Evolutionary conservation across 1,140 invertebrate genomes (phyloP).

Genomic region (Eriosoma lanigerum): DNA sequence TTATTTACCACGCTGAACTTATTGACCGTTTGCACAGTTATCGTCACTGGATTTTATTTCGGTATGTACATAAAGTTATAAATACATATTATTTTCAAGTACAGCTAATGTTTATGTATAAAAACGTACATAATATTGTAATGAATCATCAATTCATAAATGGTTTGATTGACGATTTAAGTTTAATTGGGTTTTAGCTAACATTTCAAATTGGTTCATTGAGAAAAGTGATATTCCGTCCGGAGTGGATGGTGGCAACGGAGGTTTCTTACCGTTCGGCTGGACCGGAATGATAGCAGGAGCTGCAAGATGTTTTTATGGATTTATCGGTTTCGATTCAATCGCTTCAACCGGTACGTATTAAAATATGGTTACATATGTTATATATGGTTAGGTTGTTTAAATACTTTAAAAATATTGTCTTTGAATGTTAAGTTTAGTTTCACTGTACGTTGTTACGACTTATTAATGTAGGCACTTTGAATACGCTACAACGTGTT

Average conservation of each 20-base stretch:
- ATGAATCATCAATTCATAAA: too few species aligned
- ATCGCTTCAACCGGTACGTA: constrained; percentile 72
- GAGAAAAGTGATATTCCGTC: constrained; percentile 63
- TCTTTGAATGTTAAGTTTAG: too few species aligned
- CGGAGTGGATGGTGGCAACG: constrained; percentile 64
- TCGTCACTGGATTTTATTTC: constrained; percentile 79
- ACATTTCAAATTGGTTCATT: constrained; percentile 70
- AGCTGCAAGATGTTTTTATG: constrained; percentile 83
- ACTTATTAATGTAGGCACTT: too few species aligned
- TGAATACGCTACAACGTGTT: too few species aligned
- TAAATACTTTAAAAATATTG: too few species aligned
- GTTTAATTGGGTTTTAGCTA: constrained; percentile 57
- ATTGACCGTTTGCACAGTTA: constrained; percentile 75
- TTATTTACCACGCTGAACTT: constrained; percentile 87
- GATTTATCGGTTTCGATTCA: constrained; percentile 87
- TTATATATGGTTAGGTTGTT: too few species aligned
- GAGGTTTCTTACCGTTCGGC: constrained; percentile 83
- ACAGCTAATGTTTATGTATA: too few species aligned
- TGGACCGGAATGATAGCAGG: constrained; percentile 76
- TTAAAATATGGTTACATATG: neutral
- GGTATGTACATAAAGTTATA: constrained; percentile 63
- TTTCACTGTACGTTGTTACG: too few species aligned
- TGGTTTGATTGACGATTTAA: too few species aligned
- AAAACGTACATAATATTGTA: too few species aligned
- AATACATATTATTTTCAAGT: too few species aligned